Evolutionary conservation across 1,140 invertebrate species (phyloP).

Genomic region (Drosophila nannoptera): DNA sequence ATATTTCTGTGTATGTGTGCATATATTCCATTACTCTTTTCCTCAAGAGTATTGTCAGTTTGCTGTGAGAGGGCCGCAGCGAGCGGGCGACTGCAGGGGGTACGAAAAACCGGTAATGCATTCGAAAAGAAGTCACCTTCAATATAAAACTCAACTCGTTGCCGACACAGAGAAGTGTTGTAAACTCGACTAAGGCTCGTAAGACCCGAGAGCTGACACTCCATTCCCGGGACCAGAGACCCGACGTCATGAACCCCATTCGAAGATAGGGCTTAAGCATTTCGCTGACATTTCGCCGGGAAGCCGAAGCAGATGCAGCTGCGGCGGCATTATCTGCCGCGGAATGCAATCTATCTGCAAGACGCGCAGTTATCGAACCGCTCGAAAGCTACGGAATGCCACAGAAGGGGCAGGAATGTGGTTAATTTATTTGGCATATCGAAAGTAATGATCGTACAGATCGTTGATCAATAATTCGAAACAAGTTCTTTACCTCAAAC

Average conservation of each 20-base stretch:
- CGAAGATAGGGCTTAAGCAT: constrained; percentile 17
- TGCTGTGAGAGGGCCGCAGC: constrained; percentile 6
- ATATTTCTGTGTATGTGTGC: constrained; percentile 12
- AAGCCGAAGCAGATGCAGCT: constrained; percentile 23
- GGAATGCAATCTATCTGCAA: constrained; percentile 12
- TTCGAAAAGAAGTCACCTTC: constrained; percentile 76
- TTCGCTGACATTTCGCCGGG: constrained; percentile 33
- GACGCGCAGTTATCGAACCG: constrained; percentile 6
- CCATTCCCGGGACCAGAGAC: constrained; percentile 5
- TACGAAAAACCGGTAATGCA: constrained; percentile 71
- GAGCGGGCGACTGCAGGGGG: constrained; percentile 25
- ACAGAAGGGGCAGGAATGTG: constrained; percentile 3
- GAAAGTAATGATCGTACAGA: neutral
- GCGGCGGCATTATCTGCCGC: constrained; percentile 8
- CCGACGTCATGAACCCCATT: constrained; percentile 16
- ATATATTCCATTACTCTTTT: constrained; percentile 31
- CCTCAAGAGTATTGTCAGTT: constrained; percentile 15
- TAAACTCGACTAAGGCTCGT: constrained; percentile 18
- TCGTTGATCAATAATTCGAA: constrained; percentile 37
- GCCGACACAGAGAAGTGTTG: constrained; percentile 5
- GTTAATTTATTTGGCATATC: neutral
- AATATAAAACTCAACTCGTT: constrained; percentile 47
- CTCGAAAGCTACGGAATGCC: constrained; percentile 9
- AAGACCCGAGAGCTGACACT: constrained; percentile 12
- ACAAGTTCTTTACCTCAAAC: constrained; percentile 24